Conservation (phyloP, 2,797 vertebrate species). For the Kryptopterus vitreolus region DNA sequence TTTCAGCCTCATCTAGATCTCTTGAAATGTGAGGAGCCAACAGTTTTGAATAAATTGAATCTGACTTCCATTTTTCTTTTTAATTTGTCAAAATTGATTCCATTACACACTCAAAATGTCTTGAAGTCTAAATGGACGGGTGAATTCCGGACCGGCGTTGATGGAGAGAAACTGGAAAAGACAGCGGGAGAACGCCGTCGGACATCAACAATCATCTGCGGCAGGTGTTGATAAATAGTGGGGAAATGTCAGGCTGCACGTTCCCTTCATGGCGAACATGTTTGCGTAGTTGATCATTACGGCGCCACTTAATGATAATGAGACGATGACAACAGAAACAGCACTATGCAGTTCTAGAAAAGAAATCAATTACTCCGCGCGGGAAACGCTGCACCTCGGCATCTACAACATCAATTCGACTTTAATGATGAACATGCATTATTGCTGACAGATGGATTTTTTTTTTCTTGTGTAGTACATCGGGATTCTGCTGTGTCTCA, state of each 20-base stretch:
- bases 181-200: conserved; percentile 56
- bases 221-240: conserved; percentile 95
- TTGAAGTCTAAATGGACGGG: conserved; percentile 95
- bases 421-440: conserved; percentile 32
- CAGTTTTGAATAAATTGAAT: conserved; percentile 93
- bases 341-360: neutral
- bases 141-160: conserved; percentile 86
- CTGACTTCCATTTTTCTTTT: conserved; percentile 92
- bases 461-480: neutral
- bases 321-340: conserved; percentile 64
- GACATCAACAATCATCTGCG: conserved; percentile 85
- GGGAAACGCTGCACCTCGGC: conserved; percentile 16
- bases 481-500: neutral
- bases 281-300: conserved; percentile 87
- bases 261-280: conserved; percentile 82
- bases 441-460: neutral
- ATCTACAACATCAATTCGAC: conserved; percentile 31
- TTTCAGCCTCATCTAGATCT: conserved; percentile 11
- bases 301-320: conserved; percentile 89
- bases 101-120: conserved; percentile 98
- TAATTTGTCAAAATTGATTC: conserved; percentile 83
- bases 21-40: conserved; percentile 74
- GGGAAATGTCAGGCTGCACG: conserved; percentile 93
- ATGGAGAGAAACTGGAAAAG: conserved; percentile 84
- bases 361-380: conserved; percentile 42